Conservation (phyloP, 2,797 vertebrate species). For the Ctenochaetus hawaiiensis region DNA sequence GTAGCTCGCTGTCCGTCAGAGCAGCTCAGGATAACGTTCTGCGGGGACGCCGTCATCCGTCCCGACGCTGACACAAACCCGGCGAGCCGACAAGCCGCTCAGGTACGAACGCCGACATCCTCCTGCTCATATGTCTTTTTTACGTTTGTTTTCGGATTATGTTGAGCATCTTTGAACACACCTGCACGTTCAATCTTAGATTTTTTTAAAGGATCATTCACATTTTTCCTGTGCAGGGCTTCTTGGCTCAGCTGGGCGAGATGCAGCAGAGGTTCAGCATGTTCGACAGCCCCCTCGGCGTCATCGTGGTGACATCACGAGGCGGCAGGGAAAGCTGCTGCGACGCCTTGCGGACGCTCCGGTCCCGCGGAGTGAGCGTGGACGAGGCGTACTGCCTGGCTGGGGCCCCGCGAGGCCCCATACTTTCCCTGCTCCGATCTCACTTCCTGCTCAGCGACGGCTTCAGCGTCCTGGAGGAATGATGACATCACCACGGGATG, state of each 20-base stretch:
- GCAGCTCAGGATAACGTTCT: slow-evolving; percentile 74
- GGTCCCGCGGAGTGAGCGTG: slow-evolving; percentile 53
- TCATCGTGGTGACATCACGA: slow-evolving; percentile 49
- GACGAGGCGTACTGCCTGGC: slow-evolving; percentile 76
- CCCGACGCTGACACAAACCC: background rate
- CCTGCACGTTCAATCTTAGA: too few relatives aligned
- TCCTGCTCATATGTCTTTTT: background rate
- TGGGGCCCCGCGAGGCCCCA: slow-evolving; percentile 53
- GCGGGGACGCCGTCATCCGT: slow-evolving; percentile 37
- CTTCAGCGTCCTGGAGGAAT: slow-evolving; percentile 33
- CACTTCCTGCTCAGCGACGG: slow-evolving; percentile 65
- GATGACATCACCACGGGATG: background rate
- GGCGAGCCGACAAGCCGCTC: slow-evolving; percentile 26
- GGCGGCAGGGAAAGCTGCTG: slow-evolving; percentile 57
- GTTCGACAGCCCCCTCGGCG: slow-evolving; percentile 61
- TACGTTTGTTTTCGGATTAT: background rate
- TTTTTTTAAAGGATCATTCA: background rate
- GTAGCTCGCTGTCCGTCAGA: slow-evolving; percentile 39
- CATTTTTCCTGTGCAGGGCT: slow-evolving; percentile 41
- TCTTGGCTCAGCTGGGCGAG: slow-evolving; percentile 58
- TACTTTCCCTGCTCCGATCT: slow-evolving; percentile 60
- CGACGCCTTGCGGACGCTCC: slow-evolving; percentile 44
- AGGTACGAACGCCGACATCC: slow-evolving; percentile 36
- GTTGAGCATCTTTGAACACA: too few relatives aligned
- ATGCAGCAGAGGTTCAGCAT: slow-evolving; percentile 57